phyloP scores from a whole-genome alignment of 2,113 vertebrate species.

The Leptodactylus fuscus region DNA sequence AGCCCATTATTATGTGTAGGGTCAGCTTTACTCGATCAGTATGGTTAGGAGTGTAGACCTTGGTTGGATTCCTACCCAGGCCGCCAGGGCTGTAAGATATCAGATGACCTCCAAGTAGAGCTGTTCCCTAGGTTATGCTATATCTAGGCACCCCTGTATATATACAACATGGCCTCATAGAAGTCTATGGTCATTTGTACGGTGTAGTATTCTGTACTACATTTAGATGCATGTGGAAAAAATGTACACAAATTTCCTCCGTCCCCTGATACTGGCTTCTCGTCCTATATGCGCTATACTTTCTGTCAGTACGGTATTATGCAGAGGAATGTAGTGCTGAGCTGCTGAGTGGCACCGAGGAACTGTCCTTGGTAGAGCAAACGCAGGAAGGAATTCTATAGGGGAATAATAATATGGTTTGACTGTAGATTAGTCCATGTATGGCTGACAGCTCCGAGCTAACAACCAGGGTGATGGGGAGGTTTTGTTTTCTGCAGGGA shows the following conservation, averaged over 20 bases:
- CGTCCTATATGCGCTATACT: background rate
- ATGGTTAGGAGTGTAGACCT: background rate
- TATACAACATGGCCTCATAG: background rate
- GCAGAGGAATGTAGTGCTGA: background rate
- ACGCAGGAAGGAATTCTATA: background rate
- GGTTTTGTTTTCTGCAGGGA: background rate
- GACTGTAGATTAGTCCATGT: slow-evolving; percentile 13
- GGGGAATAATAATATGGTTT: slow-evolving; percentile 30
- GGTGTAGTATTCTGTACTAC: background rate
- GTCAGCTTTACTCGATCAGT: background rate
- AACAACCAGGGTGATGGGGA: background rate
- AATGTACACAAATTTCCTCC: no score
- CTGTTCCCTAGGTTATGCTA: no score
- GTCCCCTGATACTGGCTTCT: background rate
- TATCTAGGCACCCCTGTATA: no score
- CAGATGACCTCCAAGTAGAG: no score
- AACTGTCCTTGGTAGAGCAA: slow-evolving; percentile 21
- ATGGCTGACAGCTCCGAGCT: slow-evolving; percentile 9
- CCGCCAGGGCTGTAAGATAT: background rate
- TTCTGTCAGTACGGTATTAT: background rate
- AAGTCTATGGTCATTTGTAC: background rate
- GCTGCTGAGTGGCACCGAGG: background rate
- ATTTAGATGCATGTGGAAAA: background rate
- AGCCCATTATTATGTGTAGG: no score
- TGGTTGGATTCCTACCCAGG: background rate